Conservation (phyloP, 2,113 vertebrate species). For the Typhlomys cinereus region DNA sequence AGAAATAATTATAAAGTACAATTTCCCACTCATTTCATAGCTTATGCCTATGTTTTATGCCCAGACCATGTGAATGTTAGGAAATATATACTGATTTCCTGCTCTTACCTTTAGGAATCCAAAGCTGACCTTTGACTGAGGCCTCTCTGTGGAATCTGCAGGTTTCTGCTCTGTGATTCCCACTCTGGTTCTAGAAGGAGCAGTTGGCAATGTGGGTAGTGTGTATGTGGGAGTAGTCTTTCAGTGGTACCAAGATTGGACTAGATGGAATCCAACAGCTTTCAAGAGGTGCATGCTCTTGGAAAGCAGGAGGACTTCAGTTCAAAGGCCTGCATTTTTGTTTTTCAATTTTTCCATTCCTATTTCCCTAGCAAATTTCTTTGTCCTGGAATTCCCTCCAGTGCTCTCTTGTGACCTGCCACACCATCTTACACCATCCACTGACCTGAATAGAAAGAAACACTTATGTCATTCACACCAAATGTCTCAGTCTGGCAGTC, state of each 20-base stretch:
- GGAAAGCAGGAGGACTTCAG: neutral
- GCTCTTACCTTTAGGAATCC: neutral
- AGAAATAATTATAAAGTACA: neutral
- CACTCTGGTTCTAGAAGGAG: neutral
- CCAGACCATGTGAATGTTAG: neutral
- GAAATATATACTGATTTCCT: neutral
- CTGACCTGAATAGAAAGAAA: conserved; percentile 61
- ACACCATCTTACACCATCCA: neutral
- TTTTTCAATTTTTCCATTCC: neutral
- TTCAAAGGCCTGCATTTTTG: neutral
- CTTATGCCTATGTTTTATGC: neutral
- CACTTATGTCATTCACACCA: conserved; percentile 61
- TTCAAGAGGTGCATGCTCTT: neutral
- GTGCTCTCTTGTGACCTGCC: neutral
- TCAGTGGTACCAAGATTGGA: neutral
- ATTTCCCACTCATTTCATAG: neutral
- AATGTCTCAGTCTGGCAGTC: conserved; percentile 48
- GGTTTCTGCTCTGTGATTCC: neutral
- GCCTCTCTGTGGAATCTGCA: neutral
- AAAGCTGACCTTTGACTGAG: neutral
- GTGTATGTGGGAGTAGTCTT: fast-evolving
- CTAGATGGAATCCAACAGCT: neutral
- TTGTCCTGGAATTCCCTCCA: conserved; percentile 15
- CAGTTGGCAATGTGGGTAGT: neutral
- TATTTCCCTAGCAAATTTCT: neutral